A percentile compares a stretch with the other conserved stretches of the same genome.
phyloP scores from a whole-genome alignment of 2,888 invertebrate genomes.

The Ctenicera cuprea region DNA sequence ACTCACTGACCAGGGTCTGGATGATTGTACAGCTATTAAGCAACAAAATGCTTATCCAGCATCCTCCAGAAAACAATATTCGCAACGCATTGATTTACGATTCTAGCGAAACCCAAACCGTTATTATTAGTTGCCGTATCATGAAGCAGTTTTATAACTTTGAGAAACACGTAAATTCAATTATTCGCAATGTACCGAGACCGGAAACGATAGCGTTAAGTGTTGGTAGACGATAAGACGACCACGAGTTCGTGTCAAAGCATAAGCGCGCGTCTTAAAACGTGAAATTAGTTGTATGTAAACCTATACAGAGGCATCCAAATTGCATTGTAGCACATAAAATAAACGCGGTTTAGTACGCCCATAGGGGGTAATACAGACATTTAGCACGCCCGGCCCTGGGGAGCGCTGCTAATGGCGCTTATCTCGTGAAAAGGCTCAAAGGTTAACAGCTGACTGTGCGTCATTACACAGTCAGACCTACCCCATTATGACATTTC shows the following conservation, averaged over 20 bases:
- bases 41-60: no score
- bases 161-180: no score
- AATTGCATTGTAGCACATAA: constrained; percentile 30
- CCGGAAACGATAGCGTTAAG: not conserved
- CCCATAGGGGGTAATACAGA: constrained; percentile 16
- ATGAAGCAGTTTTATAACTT: no score
- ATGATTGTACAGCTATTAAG: no score
- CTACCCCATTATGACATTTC: constrained; percentile 31
- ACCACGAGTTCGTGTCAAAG: not conserved
- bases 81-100: no score
- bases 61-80: no score
- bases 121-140: no score
- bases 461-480: constrained; percentile 35
- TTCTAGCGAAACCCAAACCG: no score
- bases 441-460: constrained; percentile 40
- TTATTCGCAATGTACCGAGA: not conserved
- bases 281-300: constrained; percentile 5
- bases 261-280: not conserved
- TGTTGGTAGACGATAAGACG: not conserved
- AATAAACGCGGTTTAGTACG: constrained; percentile 28
- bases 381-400: constrained; percentile 22
- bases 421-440: constrained; percentile 37
- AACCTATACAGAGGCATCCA: constrained; percentile 24
- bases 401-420: constrained; percentile 16
- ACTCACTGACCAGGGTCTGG: no score